Evolutionary conservation across 2,888 invertebrate species (phyloP), one percentile per base, ranked within the genome.

Genomic region (Latrodectus hesperus): DNA sequence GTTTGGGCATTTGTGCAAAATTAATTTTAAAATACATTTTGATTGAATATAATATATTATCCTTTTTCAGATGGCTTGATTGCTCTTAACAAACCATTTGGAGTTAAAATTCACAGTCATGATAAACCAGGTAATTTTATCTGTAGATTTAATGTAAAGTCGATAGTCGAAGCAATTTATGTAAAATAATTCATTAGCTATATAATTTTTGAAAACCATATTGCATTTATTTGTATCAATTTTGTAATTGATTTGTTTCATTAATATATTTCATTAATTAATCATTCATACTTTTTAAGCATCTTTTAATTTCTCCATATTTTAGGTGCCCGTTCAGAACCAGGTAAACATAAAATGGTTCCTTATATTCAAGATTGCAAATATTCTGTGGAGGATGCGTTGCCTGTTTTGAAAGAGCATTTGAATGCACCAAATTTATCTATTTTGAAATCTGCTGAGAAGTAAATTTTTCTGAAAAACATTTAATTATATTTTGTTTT

Each of bases 1-100:
- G 38, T 38, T 6, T 6, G 6, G 4, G 38, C 38, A 6, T 38
- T 38, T 38, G 38, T 38, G 38, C 38, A 38, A 6, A 6, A 38
- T 38, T 38, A 6, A 38, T 38, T 38, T 38, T 38, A 38, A 38
- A 38, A 38, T 38, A 6, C 6, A 38, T 38, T 38, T 3, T 38
- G 38, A 38, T 38, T 38, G 38, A 38, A 38, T 38, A 38, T 38
- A 38, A 6, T 38, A 3, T 38, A 6, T 6, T 38, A 22, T 22
- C 22, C n/a, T 75, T 6, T 81, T 77, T n/a, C 55, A 86, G 86
- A 68, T 81, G 86, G 81, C 12, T 71, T 86, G 26, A 60, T 86
- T 67, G 86, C 72, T 72, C 53, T 86, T 38, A 86, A 86, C 49
- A 86, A 86, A 22, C 86, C 86, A 52, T 86, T 51, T 86, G 86